Evolutionary conservation across 1,140 invertebrate genomes (phyloP).

Genomic region (Plectrocnemia conspersa): DNA sequence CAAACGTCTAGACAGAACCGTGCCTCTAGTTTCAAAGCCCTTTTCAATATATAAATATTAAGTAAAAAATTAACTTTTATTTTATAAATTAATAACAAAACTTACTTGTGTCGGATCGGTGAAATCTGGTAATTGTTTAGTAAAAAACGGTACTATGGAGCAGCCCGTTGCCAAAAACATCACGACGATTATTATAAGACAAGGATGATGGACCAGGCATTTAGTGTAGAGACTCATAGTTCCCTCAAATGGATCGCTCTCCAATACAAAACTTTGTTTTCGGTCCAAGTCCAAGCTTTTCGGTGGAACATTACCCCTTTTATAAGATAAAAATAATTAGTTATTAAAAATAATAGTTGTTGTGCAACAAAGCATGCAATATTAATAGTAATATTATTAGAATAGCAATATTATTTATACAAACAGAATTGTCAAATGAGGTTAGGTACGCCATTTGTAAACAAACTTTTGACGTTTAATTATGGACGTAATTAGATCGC

Average conservation of each 20-base stretch:
- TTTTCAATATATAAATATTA: slow-evolving; percentile 37
- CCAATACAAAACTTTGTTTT: slow-evolving; percentile 18
- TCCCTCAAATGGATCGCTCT: slow-evolving; percentile 15
- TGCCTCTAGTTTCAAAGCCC: slow-evolving; percentile 89
- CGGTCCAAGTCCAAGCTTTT: slow-evolving; percentile 25
- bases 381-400: too few species aligned
- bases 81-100: slow-evolving; percentile 18
- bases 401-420: too few species aligned
- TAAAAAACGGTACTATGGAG: slow-evolving; percentile 65
- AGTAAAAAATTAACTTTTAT: slow-evolving; percentile 9
- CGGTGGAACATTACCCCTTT: slow-evolving; percentile 33
- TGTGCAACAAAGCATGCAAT: too few species aligned
- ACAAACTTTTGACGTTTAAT: not conserved
- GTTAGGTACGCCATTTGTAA: slow-evolving; percentile 2
- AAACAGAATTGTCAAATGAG: too few species aligned
- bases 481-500: not conserved
- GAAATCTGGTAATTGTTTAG: slow-evolving; percentile 68
- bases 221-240: slow-evolving; percentile 56
- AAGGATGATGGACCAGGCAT: slow-evolving; percentile 71
- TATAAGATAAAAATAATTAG: too few species aligned
- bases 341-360: too few species aligned
- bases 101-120: slow-evolving; percentile 67
- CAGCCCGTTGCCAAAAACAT: slow-evolving; percentile 64
- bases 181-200: slow-evolving; percentile 62
- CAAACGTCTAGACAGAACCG: slow-evolving; percentile 67